Conservation (phyloP, 1,140 invertebrate genomes). For the Asbolus verrucosus region DNA sequence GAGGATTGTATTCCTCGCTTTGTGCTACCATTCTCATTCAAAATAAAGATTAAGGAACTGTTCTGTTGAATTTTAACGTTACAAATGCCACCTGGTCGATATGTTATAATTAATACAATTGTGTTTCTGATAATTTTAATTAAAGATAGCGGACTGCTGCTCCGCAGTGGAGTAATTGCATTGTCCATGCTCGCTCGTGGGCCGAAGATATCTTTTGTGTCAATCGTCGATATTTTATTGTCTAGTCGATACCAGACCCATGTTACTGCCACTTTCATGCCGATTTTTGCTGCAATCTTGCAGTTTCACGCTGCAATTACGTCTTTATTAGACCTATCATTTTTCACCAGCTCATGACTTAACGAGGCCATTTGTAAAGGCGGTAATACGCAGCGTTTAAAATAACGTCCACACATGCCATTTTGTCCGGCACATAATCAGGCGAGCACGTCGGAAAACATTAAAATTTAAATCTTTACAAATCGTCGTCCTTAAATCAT, state of each 20-base stretch:
- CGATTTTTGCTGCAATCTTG: slow-evolving; percentile 3
- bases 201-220: too few species aligned
- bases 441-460: slow-evolving; percentile 40
- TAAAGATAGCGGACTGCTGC: slow-evolving; percentile 9
- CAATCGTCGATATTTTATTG: too few species aligned
- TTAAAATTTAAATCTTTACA: slow-evolving; percentile 45
- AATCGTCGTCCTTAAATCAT: slow-evolving; percentile 51
- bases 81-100: slow-evolving; percentile 41
- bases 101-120: slow-evolving; percentile 32
- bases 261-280: neutral
- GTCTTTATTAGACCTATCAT: too few species aligned
- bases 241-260: too few species aligned
- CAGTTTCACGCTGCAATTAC: too few species aligned
- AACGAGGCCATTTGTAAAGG: slow-evolving; percentile 32
- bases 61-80: slow-evolving; percentile 33
- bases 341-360: too few species aligned
- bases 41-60: slow-evolving; percentile 41
- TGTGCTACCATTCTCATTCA: slow-evolving; percentile 52
- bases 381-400: slow-evolving; percentile 18
- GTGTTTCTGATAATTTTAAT: slow-evolving; percentile 15
- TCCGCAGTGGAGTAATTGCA: slow-evolving; percentile 10
- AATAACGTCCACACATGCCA: slow-evolving; percentile 37
- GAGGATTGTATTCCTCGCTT: slow-evolving; percentile 54
- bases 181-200: neutral
- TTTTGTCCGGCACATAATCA: slow-evolving; percentile 36